phyloP scores from a whole-genome alignment of 2,113 vertebrate genomes.

The Rhinolophus sinicus region DNA sequence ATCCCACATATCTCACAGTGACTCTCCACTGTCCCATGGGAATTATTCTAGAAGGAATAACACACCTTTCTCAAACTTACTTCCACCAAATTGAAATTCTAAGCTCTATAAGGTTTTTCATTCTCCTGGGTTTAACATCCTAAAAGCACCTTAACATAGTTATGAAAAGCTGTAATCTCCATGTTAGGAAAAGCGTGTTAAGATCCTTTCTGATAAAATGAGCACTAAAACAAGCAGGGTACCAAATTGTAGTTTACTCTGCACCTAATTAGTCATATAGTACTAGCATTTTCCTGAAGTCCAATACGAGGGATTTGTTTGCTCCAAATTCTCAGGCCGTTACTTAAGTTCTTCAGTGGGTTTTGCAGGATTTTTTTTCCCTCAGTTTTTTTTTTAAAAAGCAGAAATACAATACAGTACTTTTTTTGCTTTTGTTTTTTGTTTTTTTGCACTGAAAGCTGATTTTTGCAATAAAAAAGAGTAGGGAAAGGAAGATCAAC shows the following conservation, averaged over 20 bases:
- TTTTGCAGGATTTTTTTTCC: background rate
- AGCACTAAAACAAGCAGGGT: background rate
- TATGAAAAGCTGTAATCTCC: background rate
- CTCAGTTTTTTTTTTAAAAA: background rate
- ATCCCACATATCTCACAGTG: accelerated
- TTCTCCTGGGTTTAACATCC: constrained; percentile 9
- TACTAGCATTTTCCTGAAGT: background rate
- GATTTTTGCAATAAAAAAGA: constrained; percentile 20
- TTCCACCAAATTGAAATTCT: background rate
- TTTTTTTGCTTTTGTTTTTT: background rate
- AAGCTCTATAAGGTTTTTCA: background rate
- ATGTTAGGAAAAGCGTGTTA: background rate
- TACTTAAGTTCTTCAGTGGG: background rate
- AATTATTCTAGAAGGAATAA: background rate
- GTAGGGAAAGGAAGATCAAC: background rate
- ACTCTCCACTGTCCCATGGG: accelerated
- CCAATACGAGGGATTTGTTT: background rate
- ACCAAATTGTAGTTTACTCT: background rate
- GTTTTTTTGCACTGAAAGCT: background rate
- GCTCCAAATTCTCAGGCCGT: background rate
- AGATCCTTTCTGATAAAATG: background rate
- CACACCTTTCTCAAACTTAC: background rate
- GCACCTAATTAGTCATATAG: background rate
- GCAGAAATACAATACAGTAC: background rate
- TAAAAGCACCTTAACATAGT: background rate